A percentile compares a stretch with the other conserved stretches of the same genome.
Conservation (phyloP, 1,140 invertebrate genomes). For the Drosophila littoralis region DNA sequence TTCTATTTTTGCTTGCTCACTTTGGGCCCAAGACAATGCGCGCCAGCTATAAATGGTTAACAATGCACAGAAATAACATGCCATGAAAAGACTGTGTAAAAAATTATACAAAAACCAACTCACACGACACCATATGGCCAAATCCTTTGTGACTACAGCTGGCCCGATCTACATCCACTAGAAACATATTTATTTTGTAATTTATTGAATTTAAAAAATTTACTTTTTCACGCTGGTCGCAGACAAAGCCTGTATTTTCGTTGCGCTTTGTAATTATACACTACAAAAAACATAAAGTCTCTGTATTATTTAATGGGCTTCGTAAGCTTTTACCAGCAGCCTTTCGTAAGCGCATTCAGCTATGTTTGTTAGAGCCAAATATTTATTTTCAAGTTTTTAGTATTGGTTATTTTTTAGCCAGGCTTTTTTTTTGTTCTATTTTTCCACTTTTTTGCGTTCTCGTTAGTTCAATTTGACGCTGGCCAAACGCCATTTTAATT, state of each 20-base stretch:
- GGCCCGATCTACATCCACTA: background rate
- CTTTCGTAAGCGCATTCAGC: background rate
- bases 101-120: slow-evolving; percentile 19
- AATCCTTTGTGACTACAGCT: slow-evolving; percentile 12
- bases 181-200: slow-evolving; percentile 30
- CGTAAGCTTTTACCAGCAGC: background rate
- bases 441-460: background rate
- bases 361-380: background rate
- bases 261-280: slow-evolving; percentile 27
- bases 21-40: background rate
- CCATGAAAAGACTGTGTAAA: slow-evolving; percentile 1
- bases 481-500: slow-evolving; percentile 55
- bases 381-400: slow-evolving; percentile 15
- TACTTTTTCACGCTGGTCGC: slow-evolving; percentile 34
- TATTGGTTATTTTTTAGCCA: slow-evolving; percentile 12
- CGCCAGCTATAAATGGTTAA: slow-evolving; percentile 18
- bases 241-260: slow-evolving; percentile 15
- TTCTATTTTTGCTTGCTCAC: background rate
- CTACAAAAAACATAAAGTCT: background rate
- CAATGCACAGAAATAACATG: slow-evolving; percentile 19
- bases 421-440: background rate
- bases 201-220: slow-evolving; percentile 54
- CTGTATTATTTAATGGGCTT: background rate
- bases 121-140: slow-evolving; percentile 32
- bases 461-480: slow-evolving; percentile 35